Base-by-base conservation (phyloP, 1,140 invertebrate genomes). In the Odontomachus brunneus region DNA sequence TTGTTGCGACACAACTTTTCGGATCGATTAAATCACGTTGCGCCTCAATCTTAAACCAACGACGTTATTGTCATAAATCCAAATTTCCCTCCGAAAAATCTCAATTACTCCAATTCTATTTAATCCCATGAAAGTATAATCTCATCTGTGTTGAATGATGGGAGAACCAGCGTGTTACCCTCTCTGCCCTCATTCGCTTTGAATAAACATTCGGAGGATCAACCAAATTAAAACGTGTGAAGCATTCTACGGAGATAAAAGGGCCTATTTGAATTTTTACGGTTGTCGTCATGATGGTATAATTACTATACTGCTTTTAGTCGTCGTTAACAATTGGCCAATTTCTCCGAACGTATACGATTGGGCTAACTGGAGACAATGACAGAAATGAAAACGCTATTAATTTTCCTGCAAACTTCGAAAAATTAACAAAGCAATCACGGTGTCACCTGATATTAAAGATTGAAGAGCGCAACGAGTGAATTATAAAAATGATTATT, bases 151-250 rank as follows among this genome's bases (percentile, higher is more conserved):
- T 75, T 75, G 63, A 49, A 59, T 11, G 24, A 75, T 19, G 24
- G 29, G 63, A 12, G 57, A 29, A 33, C 60, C 55, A 29, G 14
- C 24, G 9, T 26, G 44, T 26, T 33, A 33, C 29, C 38, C 38
- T 44, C 14, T 63, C n/a, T 49, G 55, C 19, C 38, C 24, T 29
- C 57, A 3, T 49, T 44, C 59, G 9, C 57, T 63, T 75, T 63
- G 57, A 49, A n/a, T 44, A 75, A 75, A 75, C 44, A 75, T 63
- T 49, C 38, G 44, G 5, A 24, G 44, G 38, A 63, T 75, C 24
- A 63, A 63, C 57, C 4, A 63, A 75, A 75, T 75, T 49, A 63
- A 62, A 75, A 75, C 38, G 38, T 29, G 57, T 51, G 57, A 74
- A 29, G 24, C 9, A n/a, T 49, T 19, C n/a, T 29, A 17, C 24